phyloP scores from a whole-genome alignment of 2,797 vertebrate species.

The Dendrocincla fuliginosa region DNA sequence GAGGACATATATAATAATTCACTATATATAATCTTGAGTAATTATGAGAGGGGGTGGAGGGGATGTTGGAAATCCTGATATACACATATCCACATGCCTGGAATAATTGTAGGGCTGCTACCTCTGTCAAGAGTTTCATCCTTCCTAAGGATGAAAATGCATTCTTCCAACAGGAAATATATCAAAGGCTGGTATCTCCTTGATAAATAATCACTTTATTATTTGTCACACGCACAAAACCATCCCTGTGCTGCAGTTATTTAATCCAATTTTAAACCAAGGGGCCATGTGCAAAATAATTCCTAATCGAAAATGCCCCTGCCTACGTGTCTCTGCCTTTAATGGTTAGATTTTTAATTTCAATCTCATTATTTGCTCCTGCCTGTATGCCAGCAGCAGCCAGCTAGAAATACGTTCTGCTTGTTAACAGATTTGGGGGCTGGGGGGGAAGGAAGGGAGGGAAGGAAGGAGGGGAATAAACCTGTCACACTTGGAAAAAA shows the following conservation, averaged over 20 bases:
- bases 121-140: slow-evolving; percentile 60
- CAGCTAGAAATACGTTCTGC: slow-evolving; percentile 72
- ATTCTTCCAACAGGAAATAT: slow-evolving; percentile 9
- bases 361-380: slow-evolving; percentile 45
- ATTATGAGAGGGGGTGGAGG: not conserved
- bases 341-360: slow-evolving; percentile 41
- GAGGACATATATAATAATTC: not conserved
- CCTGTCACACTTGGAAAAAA: slow-evolving; percentile 64
- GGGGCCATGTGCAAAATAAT: slow-evolving; percentile 12
- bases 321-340: not conserved
- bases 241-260: not conserved
- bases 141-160: not conserved
- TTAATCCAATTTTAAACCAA: slow-evolving; percentile 36
- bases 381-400: slow-evolving; percentile 65
- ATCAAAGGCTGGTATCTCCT: slow-evolving; percentile 18
- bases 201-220: slow-evolving; percentile 46
- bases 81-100: not conserved
- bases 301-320: not conserved
- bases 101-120: slow-evolving; percentile 48
- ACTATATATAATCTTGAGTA: not conserved
- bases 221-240: slow-evolving; percentile 19
- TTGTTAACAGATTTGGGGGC: slow-evolving; percentile 61
- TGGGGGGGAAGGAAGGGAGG: not conserved
- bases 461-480: slow-evolving; percentile 39
- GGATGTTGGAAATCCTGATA: not conserved